A percentile compares a stretch with the other conserved stretches of the same genome.
phyloP scores from a whole-genome alignment of 2,888 invertebrate genomes.

The Drosophila pegasa region DNA sequence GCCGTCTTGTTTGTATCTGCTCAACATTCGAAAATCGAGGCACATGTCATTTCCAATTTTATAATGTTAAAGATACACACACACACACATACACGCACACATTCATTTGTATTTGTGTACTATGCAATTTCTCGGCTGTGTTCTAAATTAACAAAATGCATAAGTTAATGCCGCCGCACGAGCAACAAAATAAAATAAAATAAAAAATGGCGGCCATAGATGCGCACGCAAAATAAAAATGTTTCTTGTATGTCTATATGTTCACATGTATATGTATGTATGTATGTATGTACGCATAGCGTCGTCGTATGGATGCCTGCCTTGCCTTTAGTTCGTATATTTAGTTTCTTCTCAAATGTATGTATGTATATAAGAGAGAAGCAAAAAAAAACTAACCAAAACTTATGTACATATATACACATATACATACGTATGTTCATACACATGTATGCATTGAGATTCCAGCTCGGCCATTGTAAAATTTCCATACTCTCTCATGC shows the following conservation, averaged over 20 bases:
- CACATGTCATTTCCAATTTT: constrained; percentile 61
- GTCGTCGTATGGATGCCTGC: constrained; percentile 13
- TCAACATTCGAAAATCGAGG: constrained; percentile 46
- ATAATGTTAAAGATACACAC: constrained; percentile 28
- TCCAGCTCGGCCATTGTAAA: constrained; percentile 56
- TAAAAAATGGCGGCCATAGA: constrained; percentile 74
- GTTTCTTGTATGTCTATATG: constrained; percentile 31
- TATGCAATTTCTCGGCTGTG: constrained; percentile 35
- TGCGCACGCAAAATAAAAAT: constrained; percentile 75
- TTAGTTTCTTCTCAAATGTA: constrained; percentile 2
- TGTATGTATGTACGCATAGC: constrained; percentile 14
- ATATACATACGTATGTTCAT: constrained; percentile 32
- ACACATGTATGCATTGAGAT: constrained; percentile 34
- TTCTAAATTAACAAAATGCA: constrained; percentile 39
- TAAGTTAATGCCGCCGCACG: constrained; percentile 30
- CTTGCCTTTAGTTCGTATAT: constrained; percentile 11
- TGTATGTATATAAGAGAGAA: neutral
- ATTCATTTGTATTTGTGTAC: constrained; percentile 6
- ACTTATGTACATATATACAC: constrained; percentile 9
- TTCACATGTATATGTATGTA: constrained; percentile 19
- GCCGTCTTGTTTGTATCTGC: constrained; percentile 22
- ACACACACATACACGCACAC: neutral
- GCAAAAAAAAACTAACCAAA: neutral
- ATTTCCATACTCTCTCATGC: constrained; percentile 57
- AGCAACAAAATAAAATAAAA: constrained; percentile 53